A percentile compares a stretch with the other conserved stretches of the same genome.
These are phyloP conservation scores for Vanessa cardui DNA, from an alignment of 2,888 invertebrate species.

Conservation along the genomic window DNA sequence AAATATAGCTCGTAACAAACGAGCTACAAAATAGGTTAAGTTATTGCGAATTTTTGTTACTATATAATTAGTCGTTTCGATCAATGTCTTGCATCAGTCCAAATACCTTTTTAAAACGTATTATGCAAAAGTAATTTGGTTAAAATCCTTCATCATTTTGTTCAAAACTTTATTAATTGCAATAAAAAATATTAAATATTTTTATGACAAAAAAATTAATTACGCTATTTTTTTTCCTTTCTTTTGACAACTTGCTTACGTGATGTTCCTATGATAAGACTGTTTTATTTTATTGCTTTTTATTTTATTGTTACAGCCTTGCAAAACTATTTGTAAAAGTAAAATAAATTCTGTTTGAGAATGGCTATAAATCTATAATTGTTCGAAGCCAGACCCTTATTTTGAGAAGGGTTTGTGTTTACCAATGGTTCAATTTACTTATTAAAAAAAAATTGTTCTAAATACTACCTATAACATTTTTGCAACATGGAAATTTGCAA, in stretches of 20 bases:
- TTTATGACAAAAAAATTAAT: neutral
- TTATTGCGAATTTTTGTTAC: slow-evolving; percentile 26
- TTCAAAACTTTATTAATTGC: neutral
- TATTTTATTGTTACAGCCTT: too few relatives aligned
- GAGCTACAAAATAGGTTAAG: slow-evolving; percentile 21
- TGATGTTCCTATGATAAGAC: neutral
- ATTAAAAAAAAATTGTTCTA: too few relatives aligned
- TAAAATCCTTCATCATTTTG: slow-evolving; percentile 10
- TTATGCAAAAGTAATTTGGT: slow-evolving; percentile 25
- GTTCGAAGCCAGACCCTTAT: too few relatives aligned
- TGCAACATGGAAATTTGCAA: too few relatives aligned
- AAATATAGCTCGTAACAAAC: slow-evolving; percentile 13
- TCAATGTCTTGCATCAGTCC: slow-evolving; percentile 26
- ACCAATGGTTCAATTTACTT: too few relatives aligned
- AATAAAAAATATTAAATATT: neutral
- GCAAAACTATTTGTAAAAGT: too few relatives aligned
- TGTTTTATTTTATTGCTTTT: neutral
- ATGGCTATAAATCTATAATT: too few relatives aligned
- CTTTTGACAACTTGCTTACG: neutral
- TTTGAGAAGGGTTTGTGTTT: too few relatives aligned
- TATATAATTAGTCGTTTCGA: slow-evolving; percentile 27
- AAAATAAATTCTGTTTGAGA: too few relatives aligned
- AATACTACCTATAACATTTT: too few relatives aligned
- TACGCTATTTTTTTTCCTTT: too few relatives aligned
- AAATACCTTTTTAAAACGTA: slow-evolving; percentile 24